phyloP scores from a whole-genome alignment of 2,888 invertebrate species.

The Adela reaumurella region DNA sequence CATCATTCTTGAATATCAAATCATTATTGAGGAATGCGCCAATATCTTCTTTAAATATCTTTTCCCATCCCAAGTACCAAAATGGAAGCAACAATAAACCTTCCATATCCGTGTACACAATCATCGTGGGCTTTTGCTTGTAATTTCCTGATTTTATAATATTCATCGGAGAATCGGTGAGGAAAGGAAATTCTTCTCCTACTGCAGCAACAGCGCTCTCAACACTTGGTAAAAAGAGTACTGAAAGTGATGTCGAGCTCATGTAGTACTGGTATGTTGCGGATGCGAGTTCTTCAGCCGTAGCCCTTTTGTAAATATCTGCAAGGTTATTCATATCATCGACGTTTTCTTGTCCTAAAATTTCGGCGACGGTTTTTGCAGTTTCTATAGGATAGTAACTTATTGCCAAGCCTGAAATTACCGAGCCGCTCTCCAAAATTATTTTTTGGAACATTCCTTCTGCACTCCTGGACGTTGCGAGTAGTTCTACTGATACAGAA shows the following conservation, averaged over 20 bases:
- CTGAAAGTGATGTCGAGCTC: too few relatives aligned
- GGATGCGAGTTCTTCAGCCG: not conserved
- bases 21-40: not conserved
- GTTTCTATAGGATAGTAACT: not conserved
- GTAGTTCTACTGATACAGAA: not conserved
- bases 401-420: not conserved
- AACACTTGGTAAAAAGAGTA: not conserved
- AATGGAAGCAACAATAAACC: not conserved
- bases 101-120: conserved; percentile 1
- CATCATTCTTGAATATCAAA: not conserved
- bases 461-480: not conserved
- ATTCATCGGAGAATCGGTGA: not conserved
- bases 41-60: not conserved
- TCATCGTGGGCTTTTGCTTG: not conserved
- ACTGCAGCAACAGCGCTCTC: conserved; percentile 1
- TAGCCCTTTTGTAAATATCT: not conserved
- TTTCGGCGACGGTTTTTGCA: conserved; percentile 1
- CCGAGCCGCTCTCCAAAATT: conserved; percentile 3
- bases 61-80: not conserved
- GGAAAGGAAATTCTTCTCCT: not conserved
- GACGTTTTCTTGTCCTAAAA: not conserved
- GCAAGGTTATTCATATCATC: conserved; percentile 2
- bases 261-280: not conserved
- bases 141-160: not conserved
- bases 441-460: conserved; percentile 1